Percentiles rank a stretch among this genome's conserved stretches.
Conservation (phyloP, 2,113 vertebrate species). For the Thunnus maccoyii region DNA sequence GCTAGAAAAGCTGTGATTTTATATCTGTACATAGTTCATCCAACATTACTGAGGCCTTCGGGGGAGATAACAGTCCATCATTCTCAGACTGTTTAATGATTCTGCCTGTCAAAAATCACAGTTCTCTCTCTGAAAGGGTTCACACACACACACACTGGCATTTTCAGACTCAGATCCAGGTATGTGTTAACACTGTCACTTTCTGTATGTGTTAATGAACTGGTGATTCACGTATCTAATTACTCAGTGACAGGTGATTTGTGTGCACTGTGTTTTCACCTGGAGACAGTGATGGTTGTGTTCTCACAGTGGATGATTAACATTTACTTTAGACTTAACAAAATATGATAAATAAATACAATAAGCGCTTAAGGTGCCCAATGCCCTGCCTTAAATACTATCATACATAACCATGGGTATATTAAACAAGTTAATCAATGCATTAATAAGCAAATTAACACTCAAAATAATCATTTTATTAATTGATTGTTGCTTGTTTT, state of each 20-base stretch:
- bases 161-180: conserved; percentile 1
- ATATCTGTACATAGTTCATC: conserved; percentile 36
- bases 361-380: too few relatives aligned
- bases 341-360: not conserved
- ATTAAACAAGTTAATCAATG: not conserved
- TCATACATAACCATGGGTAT: too few relatives aligned
- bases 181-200: not conserved
- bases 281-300: not conserved
- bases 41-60: conserved; percentile 25
- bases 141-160: not conserved
- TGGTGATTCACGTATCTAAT: not conserved
- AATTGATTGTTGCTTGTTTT: too few relatives aligned
- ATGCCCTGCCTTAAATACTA: too few relatives aligned
- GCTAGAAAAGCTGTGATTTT: conserved; percentile 51
- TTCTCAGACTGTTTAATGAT: not conserved
- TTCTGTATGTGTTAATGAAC: not conserved
- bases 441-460: not conserved
- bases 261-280: not conserved
- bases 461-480: too few relatives aligned
- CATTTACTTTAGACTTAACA: not conserved
- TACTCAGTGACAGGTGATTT: not conserved
- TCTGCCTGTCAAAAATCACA: not conserved
- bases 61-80: not conserved
- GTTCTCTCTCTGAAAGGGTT: not conserved
- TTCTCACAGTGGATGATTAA: not conserved